Evolutionary conservation across 2,113 vertebrate genomes (phyloP).

Genomic region (Urocitellus parryii): DNA sequence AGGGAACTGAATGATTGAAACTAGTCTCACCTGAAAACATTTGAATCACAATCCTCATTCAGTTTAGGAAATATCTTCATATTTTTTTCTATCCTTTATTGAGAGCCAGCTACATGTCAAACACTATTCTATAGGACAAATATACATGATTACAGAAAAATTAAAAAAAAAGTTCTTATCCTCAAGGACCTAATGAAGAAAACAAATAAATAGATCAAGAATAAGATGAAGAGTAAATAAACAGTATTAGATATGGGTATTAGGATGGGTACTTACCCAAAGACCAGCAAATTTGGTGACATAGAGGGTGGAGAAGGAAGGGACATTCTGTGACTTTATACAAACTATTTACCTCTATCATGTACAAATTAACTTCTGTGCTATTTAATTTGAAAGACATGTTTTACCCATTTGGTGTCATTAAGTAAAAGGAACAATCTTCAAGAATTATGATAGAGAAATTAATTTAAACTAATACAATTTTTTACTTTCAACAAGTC

Average conservation of each 20-base stretch:
- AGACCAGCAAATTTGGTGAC: background rate
- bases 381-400: background rate
- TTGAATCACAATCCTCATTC: background rate
- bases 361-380: background rate
- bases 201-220: background rate
- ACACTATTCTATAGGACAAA: background rate
- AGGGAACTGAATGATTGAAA: background rate
- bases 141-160: background rate
- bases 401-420: background rate
- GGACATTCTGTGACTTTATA: background rate
- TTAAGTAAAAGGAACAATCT: background rate
- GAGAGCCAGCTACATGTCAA: background rate
- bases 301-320: too few species aligned
- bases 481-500: background rate
- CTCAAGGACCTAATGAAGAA: background rate
- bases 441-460: background rate
- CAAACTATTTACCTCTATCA: background rate
- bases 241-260: background rate
- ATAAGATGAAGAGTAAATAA: background rate
- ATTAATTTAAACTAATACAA: background rate
- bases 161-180: background rate
- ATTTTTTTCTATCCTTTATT: background rate
- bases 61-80: background rate
- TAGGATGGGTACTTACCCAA: background rate
- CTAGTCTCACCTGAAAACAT: background rate